Evolutionary conservation across 1,140 invertebrate species (phyloP), one percentile per base, ranked within the genome.

Genomic region (Forficula auricularia): DNA sequence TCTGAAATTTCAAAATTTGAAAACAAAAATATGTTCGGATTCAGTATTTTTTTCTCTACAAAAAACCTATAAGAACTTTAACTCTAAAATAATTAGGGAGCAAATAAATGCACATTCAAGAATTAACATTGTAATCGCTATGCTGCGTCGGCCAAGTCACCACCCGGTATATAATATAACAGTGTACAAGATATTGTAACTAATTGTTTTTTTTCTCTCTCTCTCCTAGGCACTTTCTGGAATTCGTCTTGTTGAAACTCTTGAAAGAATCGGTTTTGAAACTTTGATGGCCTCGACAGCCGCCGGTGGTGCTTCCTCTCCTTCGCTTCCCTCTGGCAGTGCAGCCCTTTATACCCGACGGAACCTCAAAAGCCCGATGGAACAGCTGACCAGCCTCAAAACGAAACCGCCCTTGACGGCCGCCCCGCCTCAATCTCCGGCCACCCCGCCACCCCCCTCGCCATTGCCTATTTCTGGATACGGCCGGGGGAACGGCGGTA

Each of bases 331-430:
- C 46, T 27, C 22, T 4, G 58, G 66, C 3, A 66, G 72, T 1
- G 68, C 68, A 14, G 65, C 66, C 1, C 61, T 72, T 16, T 73
- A 71, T 54, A 60, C 62, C 7, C 57, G 68, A 13, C 58, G 69
- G 6, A 59, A 66, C 0, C 59, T 71, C 46, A 67, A 67, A 30
- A 82, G 79, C 57, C 79, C 79, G 3, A 78, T 82, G 71, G 71
- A 77, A 42, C 78, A 80, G 59, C 53, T 80, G 47, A 79, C 77
- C 19, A 81, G 77, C 52, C 58, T 82, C n/a, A 78, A 75, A 53
- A 55, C 51, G 34, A 62, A 62, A 32, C 19, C 43, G 14, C 14
- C 39, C 6, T 30, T 20, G 13, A 32, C 38, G n/a, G 20, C 32
- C 12, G 19, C n/a, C 6, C 8, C 35, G 16, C 12, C 42, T 6